Percentiles rank a stretch among this genome's conserved stretches.
These are phyloP conservation scores for Bufo bufo DNA, from an alignment of 2,113 vertebrate genomes.

Conservation along the genomic window DNA sequence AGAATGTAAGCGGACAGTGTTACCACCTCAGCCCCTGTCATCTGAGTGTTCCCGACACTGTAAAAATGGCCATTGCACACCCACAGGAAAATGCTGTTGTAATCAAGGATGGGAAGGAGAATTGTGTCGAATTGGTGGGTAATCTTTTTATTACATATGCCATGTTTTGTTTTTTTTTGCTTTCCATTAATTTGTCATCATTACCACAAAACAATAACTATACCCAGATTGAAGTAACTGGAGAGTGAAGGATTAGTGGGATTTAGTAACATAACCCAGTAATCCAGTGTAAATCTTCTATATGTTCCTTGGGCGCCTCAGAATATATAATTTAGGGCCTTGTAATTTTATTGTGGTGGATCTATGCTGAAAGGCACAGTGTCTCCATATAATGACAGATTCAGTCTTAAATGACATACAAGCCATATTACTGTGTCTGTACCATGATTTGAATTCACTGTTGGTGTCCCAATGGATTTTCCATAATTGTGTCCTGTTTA, in stretches of 20 bases:
- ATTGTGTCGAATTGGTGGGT: constrained; percentile 92
- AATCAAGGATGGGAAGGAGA: constrained; percentile 93
- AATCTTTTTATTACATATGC: constrained; percentile 48
- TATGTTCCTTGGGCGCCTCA: constrained; percentile 10
- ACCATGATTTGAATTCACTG: background rate
- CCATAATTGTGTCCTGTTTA: background rate
- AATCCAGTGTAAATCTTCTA: constrained; percentile 15
- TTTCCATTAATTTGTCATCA: constrained; percentile 48
- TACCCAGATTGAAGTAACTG: constrained; percentile 40
- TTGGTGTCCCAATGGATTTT: background rate
- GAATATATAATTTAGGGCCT: constrained; percentile 16
- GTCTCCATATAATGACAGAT: constrained; percentile 27
- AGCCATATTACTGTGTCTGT: constrained; percentile 20
- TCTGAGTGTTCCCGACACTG: constrained; percentile 92
- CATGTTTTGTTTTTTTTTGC: constrained; percentile 1
- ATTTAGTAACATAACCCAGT: constrained; percentile 27
- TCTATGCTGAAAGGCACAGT: constrained; percentile 18
- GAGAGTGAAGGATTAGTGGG: constrained; percentile 35
- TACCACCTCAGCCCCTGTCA: constrained; percentile 84
- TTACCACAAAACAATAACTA: constrained; percentile 25
- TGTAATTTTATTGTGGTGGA: constrained; percentile 27
- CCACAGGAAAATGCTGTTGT: constrained; percentile 92
- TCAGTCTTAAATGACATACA: background rate
- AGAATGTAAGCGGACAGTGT: constrained; percentile 85
- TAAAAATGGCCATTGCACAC: constrained; percentile 93